Evolutionary conservation across 2,888 invertebrate species (phyloP).

Genomic region (Stegophylla sp.): DNA sequence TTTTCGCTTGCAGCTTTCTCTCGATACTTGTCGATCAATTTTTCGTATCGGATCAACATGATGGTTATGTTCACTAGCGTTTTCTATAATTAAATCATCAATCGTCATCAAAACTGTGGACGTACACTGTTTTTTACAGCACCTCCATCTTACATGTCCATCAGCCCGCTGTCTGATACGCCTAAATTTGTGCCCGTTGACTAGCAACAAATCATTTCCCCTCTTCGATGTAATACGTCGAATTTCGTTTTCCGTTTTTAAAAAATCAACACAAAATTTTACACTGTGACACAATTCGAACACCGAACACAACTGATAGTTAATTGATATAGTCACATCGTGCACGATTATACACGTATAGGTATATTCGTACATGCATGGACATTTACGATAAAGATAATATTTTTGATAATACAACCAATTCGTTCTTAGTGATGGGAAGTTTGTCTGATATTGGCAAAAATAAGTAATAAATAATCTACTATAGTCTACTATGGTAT

Average conservation of each 20-base stretch:
- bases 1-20: constrained; percentile 2
- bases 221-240: background rate
- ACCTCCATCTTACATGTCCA: constrained; percentile 12
- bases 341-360: too few species aligned
- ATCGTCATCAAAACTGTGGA: background rate
- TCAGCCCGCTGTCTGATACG: background rate
- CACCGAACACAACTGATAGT: too few species aligned
- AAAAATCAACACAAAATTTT: background rate
- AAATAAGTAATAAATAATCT: too few species aligned
- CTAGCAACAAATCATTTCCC: background rate
- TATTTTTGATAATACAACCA: too few species aligned
- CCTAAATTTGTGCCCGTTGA: background rate
- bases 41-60: constrained; percentile 6
- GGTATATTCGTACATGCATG: too few species aligned
- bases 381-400: too few species aligned
- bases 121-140: constrained; percentile 34
- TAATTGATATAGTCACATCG: too few species aligned
- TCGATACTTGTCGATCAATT: background rate
- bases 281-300: background rate
- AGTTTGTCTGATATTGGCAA: too few species aligned
- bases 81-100: background rate
- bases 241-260: constrained; percentile 17
- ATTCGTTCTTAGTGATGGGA: too few species aligned
- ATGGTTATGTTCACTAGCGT: constrained; percentile 16
- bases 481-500: too few species aligned